Evolutionary conservation across 1,140 invertebrate species (phyloP).

Genomic region (Camponotus vicinus): DNA sequence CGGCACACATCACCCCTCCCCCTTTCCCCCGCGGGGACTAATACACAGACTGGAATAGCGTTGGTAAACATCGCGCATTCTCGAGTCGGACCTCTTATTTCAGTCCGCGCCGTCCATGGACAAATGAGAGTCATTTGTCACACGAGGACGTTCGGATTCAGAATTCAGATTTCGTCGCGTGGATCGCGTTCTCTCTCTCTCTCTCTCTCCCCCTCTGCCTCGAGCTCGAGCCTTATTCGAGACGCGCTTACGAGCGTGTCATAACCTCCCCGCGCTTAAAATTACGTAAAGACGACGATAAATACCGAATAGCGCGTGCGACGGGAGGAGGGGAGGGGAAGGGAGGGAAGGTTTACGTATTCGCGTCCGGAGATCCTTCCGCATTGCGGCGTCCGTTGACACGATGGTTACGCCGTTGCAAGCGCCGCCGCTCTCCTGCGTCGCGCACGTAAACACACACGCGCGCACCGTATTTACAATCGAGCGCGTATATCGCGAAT

Average conservation of each 20-base stretch:
- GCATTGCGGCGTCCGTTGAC: slow-evolving; percentile 70
- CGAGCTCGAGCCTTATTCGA: background rate
- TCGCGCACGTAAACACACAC: slow-evolving; percentile 12
- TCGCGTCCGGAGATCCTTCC: slow-evolving; percentile 48
- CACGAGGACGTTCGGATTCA: too few species aligned
- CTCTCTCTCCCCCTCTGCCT: too few species aligned
- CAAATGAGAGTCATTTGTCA: too few species aligned
- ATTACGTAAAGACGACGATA: background rate
- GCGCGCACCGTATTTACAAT: slow-evolving; percentile 65
- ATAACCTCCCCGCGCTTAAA: background rate
- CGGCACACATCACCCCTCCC: background rate
- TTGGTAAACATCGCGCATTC: slow-evolving; percentile 12
- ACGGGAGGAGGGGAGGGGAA: background rate
- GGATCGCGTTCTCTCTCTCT: background rate
- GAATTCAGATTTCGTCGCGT: background rate
- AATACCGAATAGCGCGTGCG: too few species aligned
- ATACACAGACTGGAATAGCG: background rate
- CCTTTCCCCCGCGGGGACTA: background rate
- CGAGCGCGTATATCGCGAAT: slow-evolving; percentile 73
- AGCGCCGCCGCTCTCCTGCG: background rate
- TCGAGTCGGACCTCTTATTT: background rate
- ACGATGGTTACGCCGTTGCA: slow-evolving; percentile 67
- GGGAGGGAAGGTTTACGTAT: background rate
- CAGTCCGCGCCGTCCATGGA: background rate
- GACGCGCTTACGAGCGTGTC: background rate